Conservation (phyloP, 2,113 vertebrate species). For the Gavialis gangeticus region DNA sequence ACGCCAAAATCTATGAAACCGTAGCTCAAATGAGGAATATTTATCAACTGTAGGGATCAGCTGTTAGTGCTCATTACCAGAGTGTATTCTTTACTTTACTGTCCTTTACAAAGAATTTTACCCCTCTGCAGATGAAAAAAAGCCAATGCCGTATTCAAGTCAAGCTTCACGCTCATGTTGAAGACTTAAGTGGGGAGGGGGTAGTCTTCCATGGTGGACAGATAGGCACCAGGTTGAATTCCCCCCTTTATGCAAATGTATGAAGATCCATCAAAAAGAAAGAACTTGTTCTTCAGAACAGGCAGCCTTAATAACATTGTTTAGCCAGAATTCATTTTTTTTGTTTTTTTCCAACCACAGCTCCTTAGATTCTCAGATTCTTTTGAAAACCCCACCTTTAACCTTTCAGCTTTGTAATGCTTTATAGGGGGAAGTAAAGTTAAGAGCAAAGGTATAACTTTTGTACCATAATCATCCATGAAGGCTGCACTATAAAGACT, state of each 20-base stretch:
- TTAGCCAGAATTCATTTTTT: no score
- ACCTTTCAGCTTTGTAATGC: background rate
- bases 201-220: background rate
- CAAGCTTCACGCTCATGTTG: background rate
- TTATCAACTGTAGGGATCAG: background rate
- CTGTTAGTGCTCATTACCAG: no score
- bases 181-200: background rate
- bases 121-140: no score
- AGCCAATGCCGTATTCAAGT: background rate
- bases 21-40: background rate
- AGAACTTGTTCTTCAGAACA: background rate
- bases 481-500: background rate
- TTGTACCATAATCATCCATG: background rate
- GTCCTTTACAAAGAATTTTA: no score
- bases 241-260: background rate
- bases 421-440: background rate
- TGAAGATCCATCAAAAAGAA: background rate
- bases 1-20: fast-evolving
- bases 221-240: background rate
- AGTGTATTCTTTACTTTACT: no score
- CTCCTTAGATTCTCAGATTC: background rate
- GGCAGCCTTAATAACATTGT: no score
- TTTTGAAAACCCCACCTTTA: background rate
- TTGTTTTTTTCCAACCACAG: no score
- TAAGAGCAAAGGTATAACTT: background rate